Evolutionary conservation across 2,797 vertebrate species (phyloP), one percentile per base, ranked within the genome.

Genomic region (Falco cherrug): DNA sequence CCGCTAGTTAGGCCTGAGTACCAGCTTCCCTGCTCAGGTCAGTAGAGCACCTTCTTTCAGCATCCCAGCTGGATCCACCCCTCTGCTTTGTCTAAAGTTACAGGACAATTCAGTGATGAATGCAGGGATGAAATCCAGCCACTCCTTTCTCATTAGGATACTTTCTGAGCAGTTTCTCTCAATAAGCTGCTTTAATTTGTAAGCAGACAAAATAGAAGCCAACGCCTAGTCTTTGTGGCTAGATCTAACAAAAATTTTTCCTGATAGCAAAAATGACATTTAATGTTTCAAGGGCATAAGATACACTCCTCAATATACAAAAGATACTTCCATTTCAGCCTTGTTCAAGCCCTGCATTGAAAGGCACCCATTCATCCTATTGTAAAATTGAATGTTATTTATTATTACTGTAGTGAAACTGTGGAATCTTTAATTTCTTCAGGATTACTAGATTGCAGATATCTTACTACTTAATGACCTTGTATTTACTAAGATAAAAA

Each of bases 401-500:
- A 51, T 88, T 68, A 79, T 70, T 51, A 25, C n/a, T 82, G 5
- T 39, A 54, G 33, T 67, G 25, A 93, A 80, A 68, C 17, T 89
- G 41, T 45, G 21, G 45, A 60, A 69, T 59, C 45, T 93, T 96
- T 96, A 95, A 85, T 87, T 79, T 61, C 29, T 64, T 68, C 24
- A 39, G 70, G 41, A 71, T 93, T 96, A 70, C 31, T 92, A 92
- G 53, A 90, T 28, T 88, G 25, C 22, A 95, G 33, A 74, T 61
- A 77, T 39, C 47, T 95, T 75, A 91, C 64, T 96, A 87, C 29
- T 76, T 95, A 95, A 92, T 93, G 87, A 92, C 24, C 12, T 88
- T 93, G 28, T 25, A 73, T 97, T 73, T 92, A 65, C 37, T 63
- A 22, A 87, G 47, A 37, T 61, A 89, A 89, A 43, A 93, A 84